phyloP scores from a whole-genome alignment of 1,140 invertebrate species.

The Cyrtorhinus lividipennis region DNA sequence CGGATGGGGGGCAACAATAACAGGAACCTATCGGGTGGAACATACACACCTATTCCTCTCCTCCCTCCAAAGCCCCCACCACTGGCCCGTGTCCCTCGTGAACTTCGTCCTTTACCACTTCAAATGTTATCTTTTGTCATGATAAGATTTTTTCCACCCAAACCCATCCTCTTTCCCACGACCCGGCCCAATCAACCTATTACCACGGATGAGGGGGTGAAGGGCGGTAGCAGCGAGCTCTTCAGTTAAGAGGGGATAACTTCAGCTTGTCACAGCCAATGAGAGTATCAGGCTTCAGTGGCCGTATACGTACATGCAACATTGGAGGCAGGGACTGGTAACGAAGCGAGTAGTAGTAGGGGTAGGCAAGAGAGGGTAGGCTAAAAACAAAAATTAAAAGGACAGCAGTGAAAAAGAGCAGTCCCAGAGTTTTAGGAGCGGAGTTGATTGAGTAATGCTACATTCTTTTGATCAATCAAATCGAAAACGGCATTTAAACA shows the following conservation, averaged over 20 bases:
- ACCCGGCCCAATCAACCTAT: neutral
- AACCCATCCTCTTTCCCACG: neutral
- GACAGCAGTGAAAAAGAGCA: too few species aligned
- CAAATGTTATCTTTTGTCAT: neutral
- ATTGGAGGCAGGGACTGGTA: neutral
- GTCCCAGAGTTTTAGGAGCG: too few species aligned
- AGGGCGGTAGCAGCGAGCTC: neutral
- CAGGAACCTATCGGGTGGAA: neutral
- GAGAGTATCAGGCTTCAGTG: neutral
- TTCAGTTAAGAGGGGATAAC: neutral
- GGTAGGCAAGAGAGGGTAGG: too few species aligned
- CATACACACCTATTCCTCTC: neutral
- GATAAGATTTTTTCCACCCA: neutral
- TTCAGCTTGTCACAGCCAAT: neutral
- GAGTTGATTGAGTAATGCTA: too few species aligned
- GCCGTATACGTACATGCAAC: neutral
- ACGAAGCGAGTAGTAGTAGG: neutral
- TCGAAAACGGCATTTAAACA: too few species aligned
- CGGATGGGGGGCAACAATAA: neutral
- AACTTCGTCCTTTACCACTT: too few species aligned
- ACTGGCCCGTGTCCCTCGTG: too few species aligned
- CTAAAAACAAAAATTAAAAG: too few species aligned
- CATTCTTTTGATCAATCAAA: too few species aligned
- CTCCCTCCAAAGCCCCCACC: neutral
- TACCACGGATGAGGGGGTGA: neutral